These are phyloP conservation scores for Plebejus argus DNA, from an alignment of 2,888 invertebrate species.

Conservation along the genomic window DNA sequence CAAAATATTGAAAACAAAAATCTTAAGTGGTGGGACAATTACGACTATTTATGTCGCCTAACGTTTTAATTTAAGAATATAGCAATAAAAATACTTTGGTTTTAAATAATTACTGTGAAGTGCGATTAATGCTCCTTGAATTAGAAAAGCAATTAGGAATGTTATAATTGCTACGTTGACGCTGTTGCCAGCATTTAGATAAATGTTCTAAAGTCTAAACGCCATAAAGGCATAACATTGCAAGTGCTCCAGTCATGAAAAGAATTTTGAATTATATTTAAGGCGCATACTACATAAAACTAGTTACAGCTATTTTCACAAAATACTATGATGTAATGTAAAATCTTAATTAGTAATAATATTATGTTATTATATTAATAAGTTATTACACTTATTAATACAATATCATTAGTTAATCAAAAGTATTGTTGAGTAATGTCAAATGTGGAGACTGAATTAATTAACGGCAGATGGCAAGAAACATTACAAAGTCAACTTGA, in stretches of 20 bases:
- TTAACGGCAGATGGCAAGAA: neutral
- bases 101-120: conserved; percentile 27
- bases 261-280: neutral
- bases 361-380: too few species aligned
- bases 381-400: too few species aligned
- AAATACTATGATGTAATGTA: too few species aligned
- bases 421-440: too few species aligned
- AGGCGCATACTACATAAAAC: too few species aligned
- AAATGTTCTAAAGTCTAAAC: neutral
- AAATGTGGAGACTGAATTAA: neutral
- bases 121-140: conserved; percentile 24
- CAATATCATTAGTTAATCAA: too few species aligned
- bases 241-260: neutral
- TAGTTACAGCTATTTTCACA: too few species aligned
- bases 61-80: conserved; percentile 22
- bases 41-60: conserved; percentile 25
- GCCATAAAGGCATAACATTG: neutral
- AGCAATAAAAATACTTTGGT: conserved; percentile 18
- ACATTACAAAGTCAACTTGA: neutral
- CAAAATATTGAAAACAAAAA: conserved; percentile 30
- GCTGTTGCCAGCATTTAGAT: neutral
- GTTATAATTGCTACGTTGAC: neutral
- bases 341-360: too few species aligned
- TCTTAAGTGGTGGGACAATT: conserved; percentile 29
- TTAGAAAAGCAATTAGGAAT: conserved; percentile 24